phyloP scores from a whole-genome alignment of 1,140 invertebrate genomes.

The Mizuhopecten yessoensis region DNA sequence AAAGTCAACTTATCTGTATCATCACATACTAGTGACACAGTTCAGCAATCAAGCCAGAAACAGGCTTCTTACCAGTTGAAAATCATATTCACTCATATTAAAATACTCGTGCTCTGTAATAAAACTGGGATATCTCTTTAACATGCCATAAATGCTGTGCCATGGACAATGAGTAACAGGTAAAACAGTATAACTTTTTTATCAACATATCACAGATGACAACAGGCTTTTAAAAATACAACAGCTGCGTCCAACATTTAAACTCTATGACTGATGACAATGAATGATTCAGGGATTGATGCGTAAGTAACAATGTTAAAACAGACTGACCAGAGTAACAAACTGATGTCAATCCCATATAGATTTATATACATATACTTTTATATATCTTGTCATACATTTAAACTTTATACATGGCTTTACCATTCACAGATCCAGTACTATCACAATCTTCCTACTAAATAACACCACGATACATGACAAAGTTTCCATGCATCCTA shows the following conservation, averaged over 20 bases:
- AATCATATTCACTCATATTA: neutral
- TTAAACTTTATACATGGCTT: neutral
- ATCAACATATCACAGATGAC: constrained; percentile 34
- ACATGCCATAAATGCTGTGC: neutral
- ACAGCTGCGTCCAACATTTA: constrained; percentile 31
- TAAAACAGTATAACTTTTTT: constrained; percentile 12
- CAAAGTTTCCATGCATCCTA: neutral
- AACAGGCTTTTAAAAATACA: constrained; percentile 20
- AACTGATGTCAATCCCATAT: neutral
- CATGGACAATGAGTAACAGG: constrained; percentile 1
- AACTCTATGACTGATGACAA: neutral
- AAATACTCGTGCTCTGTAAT: neutral
- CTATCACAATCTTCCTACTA: too few species aligned
- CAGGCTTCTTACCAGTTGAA: too few species aligned
- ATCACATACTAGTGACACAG: neutral
- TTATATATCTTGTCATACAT: neutral
- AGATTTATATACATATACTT: neutral
- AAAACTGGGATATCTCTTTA: neutral
- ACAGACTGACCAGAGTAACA: neutral
- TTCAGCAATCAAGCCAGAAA: too few species aligned
- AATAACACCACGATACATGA: too few species aligned
- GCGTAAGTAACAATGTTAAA: constrained; percentile 36
- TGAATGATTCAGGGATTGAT: neutral
- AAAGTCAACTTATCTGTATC: too few species aligned
- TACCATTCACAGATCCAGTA: neutral